These are phyloP conservation scores for Tonatia bakeri DNA, from an alignment of 2,113 vertebrate genomes.

Conservation along the genomic window DNA sequence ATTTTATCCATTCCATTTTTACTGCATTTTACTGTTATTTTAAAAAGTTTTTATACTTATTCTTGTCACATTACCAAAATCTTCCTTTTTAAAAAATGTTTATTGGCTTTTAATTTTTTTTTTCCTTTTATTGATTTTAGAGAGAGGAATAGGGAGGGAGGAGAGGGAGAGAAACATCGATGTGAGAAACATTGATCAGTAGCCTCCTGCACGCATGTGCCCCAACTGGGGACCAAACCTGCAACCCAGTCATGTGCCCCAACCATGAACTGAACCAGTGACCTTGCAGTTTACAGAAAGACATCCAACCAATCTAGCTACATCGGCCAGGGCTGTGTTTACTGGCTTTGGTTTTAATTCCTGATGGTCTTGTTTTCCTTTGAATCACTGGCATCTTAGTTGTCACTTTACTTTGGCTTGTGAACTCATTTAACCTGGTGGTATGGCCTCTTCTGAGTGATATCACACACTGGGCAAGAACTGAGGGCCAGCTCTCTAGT, in stretches of 20 bases:
- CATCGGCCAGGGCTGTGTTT: neutral
- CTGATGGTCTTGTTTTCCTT: neutral
- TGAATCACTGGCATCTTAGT: neutral
- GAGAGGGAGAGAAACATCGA: no score
- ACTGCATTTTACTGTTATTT: neutral
- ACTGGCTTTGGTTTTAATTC: slow-evolving; percentile 7
- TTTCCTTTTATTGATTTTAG: neutral
- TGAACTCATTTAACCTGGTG: neutral
- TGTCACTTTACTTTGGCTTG: neutral
- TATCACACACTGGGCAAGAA: neutral
- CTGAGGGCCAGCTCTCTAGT: neutral
- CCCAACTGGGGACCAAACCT: no score
- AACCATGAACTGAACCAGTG: no score
- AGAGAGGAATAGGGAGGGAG: no score
- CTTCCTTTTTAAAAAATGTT: neutral
- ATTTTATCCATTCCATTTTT: neutral
- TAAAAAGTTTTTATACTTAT: neutral
- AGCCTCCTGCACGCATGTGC: no score
- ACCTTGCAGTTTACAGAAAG: no score
- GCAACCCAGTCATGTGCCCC: no score
- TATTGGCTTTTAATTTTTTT: neutral
- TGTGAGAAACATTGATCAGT: no score
- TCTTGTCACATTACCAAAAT: neutral
- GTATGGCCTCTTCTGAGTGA: neutral
- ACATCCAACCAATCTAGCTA: no score